Evolutionary conservation across 2,113 vertebrate genomes (phyloP).

Genomic region (Sinocyclocheilus grahami): DNA sequence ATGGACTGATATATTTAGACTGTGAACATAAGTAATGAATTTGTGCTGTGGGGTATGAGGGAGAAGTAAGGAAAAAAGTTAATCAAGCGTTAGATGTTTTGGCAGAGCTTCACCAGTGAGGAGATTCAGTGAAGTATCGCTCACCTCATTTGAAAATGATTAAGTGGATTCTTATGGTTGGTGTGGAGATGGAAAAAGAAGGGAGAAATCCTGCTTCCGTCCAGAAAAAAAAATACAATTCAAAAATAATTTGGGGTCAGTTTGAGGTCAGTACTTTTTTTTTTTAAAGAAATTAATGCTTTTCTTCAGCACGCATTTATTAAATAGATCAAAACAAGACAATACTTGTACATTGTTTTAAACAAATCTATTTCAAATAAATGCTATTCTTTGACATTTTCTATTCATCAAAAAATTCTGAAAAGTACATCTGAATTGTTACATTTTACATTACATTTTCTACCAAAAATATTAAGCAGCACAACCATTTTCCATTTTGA

Average conservation of each 20-base stretch:
- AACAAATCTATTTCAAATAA: neutral
- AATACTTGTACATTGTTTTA: neutral
- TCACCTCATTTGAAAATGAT: constrained; percentile 44
- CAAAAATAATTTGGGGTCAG: neutral
- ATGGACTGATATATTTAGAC: constrained; percentile 51
- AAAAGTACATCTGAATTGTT: too few species aligned
- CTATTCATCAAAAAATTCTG: too few species aligned
- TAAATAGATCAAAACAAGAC: neutral
- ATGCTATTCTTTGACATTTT: neutral
- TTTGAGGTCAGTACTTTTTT: neutral
- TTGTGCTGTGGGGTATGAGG: constrained; percentile 31
- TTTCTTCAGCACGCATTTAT: neutral
- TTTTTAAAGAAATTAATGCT: neutral
- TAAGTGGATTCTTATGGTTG: constrained; percentile 37
- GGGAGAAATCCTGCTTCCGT: neutral
- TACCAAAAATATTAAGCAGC: neutral
- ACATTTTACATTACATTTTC: neutral
- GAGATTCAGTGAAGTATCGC: constrained; percentile 9
- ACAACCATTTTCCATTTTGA: neutral
- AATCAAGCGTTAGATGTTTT: constrained; percentile 50
- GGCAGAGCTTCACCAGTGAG: constrained; percentile 24
- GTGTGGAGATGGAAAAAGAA: neutral
- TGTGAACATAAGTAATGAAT: constrained; percentile 47
- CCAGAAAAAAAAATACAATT: neutral
- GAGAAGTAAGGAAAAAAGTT: constrained; percentile 31